Percentiles rank a stretch among this genome's conserved stretches.
These are phyloP conservation scores for Macaria liturata DNA, from an alignment of 2,888 invertebrate species.

Conservation along the genomic window DNA sequence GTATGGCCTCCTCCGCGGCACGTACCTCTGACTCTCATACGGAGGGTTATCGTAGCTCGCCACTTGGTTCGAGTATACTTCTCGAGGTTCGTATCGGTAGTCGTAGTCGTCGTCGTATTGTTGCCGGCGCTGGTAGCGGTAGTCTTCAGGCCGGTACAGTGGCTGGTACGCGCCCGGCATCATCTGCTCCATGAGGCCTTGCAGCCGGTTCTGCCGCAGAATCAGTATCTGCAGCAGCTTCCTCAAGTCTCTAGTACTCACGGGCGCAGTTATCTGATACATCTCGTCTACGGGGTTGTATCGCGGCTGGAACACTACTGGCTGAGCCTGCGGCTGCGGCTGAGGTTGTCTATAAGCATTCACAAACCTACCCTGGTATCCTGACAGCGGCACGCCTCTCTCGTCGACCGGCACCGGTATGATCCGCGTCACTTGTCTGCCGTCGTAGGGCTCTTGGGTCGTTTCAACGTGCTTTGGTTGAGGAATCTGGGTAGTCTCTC, in stretches of 20 bases:
- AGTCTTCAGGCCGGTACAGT: constrained; percentile 57
- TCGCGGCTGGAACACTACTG: constrained; percentile 53
- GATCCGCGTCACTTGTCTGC: constrained; percentile 67
- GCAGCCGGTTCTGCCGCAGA: constrained; percentile 84
- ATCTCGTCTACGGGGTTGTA: constrained; percentile 80
- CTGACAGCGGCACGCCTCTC: constrained; percentile 69
- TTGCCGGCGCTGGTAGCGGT: constrained; percentile 57
- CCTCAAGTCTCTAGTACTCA: constrained; percentile 88
- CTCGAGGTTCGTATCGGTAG: constrained; percentile 63
- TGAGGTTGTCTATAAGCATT: constrained; percentile 62
- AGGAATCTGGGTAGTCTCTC: constrained; percentile 52
- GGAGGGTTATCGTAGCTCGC: constrained; percentile 57
- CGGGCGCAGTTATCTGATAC: constrained; percentile 86
- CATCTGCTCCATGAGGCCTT: constrained; percentile 79
- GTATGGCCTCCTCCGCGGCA: constrained; percentile 67
- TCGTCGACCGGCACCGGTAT: constrained; percentile 76
- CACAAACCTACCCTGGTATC: constrained; percentile 67
- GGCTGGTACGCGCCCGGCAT: constrained; percentile 62
- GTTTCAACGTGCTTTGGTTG: constrained; percentile 60
- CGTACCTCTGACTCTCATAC: constrained; percentile 75
- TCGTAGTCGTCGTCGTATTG: constrained; percentile 72
- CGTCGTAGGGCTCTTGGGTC: constrained; percentile 63
- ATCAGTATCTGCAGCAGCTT: constrained; percentile 86
- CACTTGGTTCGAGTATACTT: constrained; percentile 66
- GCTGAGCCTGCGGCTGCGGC: constrained; percentile 37